Percentiles rank a stretch among this genome's conserved stretches.
phyloP scores from a whole-genome alignment of 2,888 invertebrate species.

The Athalia rosae region DNA sequence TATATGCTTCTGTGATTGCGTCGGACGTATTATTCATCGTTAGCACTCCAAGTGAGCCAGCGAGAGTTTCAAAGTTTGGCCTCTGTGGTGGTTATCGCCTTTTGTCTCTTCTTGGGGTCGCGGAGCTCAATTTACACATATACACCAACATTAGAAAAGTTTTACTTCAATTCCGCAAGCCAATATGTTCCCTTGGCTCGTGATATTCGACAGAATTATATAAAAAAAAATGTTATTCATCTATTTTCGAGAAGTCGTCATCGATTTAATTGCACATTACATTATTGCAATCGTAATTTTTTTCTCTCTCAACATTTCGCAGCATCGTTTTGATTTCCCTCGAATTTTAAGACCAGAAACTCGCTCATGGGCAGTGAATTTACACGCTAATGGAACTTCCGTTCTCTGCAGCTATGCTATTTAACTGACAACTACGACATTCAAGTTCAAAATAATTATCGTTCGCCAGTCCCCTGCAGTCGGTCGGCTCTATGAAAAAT shows the following conservation, averaged over 20 bases:
- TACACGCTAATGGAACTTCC: too few species aligned
- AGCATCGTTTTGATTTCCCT: not conserved
- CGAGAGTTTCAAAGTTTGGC: conserved; percentile 30
- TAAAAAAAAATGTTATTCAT: too few species aligned
- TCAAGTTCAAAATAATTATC: conserved; percentile 23
- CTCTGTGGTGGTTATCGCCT: conserved; percentile 31
- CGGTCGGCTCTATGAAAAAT: not conserved
- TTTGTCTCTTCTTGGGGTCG: conserved; percentile 24
- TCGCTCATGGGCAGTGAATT: too few species aligned
- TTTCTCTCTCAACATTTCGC: too few species aligned
- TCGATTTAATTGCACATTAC: too few species aligned
- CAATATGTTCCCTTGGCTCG: too few species aligned
- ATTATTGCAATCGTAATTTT: too few species aligned
- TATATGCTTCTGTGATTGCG: conserved; percentile 8
- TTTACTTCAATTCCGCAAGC: not conserved
- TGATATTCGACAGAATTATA: too few species aligned
- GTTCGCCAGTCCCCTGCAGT: conserved; percentile 1
- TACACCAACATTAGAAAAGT: not conserved
- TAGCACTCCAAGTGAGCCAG: conserved; percentile 5
- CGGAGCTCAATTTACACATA: not conserved
- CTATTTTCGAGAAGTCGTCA: too few species aligned
- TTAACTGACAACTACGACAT: not conserved
- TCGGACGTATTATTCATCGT: conserved; percentile 45
- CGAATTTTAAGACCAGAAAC: not conserved
- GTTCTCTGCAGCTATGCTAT: not conserved